phyloP scores from a whole-genome alignment of 2,113 vertebrate species.

The Ornithorhynchus anatinus region DNA sequence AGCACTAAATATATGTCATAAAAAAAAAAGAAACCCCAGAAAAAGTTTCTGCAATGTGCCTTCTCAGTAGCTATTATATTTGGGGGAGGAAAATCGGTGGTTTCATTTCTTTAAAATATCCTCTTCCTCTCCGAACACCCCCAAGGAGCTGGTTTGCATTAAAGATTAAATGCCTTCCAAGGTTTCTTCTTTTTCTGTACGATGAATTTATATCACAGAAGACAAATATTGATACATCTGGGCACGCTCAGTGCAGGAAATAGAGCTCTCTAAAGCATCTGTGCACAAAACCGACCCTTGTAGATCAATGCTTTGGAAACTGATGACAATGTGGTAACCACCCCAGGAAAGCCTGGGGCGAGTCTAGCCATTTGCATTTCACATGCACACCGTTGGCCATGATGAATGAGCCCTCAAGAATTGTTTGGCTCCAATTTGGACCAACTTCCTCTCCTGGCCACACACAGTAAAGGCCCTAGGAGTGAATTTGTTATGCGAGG shows the following conservation, averaged over 20 bases:
- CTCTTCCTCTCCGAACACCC: conserved; percentile 17
- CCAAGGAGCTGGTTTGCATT: conserved; percentile 37
- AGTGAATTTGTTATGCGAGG: too few species aligned
- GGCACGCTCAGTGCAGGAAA: conserved; percentile 58
- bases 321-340: conserved; percentile 13
- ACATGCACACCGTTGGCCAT: neutral
- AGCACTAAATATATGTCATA: too few species aligned
- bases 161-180: conserved; percentile 41
- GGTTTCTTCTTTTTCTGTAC: conserved; percentile 41
- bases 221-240: conserved; percentile 70
- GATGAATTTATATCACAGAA: conserved; percentile 66
- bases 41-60: too few species aligned
- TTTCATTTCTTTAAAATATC: conserved; percentile 1
- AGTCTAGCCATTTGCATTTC: neutral
- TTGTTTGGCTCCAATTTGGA: neutral
- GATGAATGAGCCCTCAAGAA: neutral
- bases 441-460: too few species aligned
- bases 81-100: too few species aligned
- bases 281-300: conserved; percentile 56
- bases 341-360: neutral
- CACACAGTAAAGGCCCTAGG: too few species aligned
- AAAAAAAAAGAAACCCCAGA: too few species aligned
- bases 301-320: conserved; percentile 45
- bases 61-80: too few species aligned
- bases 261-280: conserved; percentile 46